Conservation (phyloP, 92 coral and sea anemone genomes). For the Bergia sp. region DNA sequence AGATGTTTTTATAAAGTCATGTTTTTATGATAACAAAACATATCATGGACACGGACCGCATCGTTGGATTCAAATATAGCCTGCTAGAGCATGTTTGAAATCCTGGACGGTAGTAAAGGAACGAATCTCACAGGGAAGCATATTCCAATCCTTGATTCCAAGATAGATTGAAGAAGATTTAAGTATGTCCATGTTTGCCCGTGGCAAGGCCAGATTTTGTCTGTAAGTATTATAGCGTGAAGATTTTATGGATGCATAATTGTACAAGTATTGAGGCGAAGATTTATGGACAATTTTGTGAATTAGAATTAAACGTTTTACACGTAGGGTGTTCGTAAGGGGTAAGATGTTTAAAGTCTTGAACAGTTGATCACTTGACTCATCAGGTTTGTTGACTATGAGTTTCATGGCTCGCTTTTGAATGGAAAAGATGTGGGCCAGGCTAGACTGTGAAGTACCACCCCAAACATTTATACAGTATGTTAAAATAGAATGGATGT, state of each 20-base stretch:
- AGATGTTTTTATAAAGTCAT: neutral
- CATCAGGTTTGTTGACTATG: slow-evolving; percentile 11
- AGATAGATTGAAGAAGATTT: slow-evolving; percentile 1
- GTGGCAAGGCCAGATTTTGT: slow-evolving; percentile 16
- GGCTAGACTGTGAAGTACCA: slow-evolving; percentile 45
- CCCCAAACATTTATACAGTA: slow-evolving; percentile 53
- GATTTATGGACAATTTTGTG: slow-evolving; percentile 21
- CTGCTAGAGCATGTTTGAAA: neutral
- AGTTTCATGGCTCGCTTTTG: slow-evolving; percentile 23
- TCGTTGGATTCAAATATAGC: neutral
- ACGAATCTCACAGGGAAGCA: slow-evolving; percentile 3
- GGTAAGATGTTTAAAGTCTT: slow-evolving; percentile 18
- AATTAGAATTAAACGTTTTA: slow-evolving; percentile 1
- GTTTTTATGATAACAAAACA: neutral
- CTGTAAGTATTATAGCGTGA: slow-evolving; percentile 19
- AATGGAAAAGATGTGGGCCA: slow-evolving; percentile 14
- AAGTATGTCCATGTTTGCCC: slow-evolving; percentile 16
- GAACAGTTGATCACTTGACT: slow-evolving; percentile 20
- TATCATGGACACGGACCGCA: neutral
- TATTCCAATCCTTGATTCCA: slow-evolving; percentile 19
- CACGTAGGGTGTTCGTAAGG: slow-evolving; percentile 18
- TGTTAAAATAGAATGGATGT: slow-evolving; percentile 44
- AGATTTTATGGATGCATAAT: neutral
- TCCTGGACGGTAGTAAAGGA: neutral
- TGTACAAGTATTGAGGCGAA: slow-evolving; percentile 23